Percentiles rank a stretch among this genome's conserved stretches.
Conservation (phyloP, 2,888 invertebrate genomes). For the Patella ulyssiponensis region DNA sequence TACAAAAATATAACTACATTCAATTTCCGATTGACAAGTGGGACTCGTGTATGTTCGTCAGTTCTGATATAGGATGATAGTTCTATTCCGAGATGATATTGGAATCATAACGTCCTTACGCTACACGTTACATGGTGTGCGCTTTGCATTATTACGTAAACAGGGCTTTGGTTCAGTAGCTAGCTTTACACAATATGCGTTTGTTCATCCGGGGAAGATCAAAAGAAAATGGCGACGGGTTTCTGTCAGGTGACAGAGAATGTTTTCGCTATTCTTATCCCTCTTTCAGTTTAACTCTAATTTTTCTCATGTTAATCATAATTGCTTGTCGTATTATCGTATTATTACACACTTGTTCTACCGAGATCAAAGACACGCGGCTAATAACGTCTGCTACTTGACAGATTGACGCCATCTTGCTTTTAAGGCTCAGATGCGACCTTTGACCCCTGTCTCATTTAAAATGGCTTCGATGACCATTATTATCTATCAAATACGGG, state of each 20-base stretch:
- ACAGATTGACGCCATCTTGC: constrained; percentile 10
- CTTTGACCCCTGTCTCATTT: not conserved
- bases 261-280: not conserved
- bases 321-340: constrained; percentile 12
- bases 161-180: constrained; percentile 9
- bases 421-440: constrained; percentile 5
- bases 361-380: not conserved
- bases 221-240: constrained; percentile 2
- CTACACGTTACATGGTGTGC: too few species aligned
- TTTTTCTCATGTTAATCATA: constrained; percentile 10
- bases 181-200: not conserved
- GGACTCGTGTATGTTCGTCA: too few species aligned
- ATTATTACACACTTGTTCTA: constrained; percentile 4
- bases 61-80: too few species aligned
- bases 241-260: not conserved
- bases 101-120: too few species aligned
- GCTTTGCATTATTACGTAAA: not conserved
- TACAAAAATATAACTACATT: too few species aligned
- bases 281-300: constrained; percentile 9
- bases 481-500: too few species aligned
- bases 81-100: too few species aligned
- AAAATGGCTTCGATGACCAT: too few species aligned
- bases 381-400: constrained; percentile 9
- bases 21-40: too few species aligned
- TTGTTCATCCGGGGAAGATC: not conserved